Percentiles rank a stretch among this genome's conserved stretches.
Evolutionary conservation across 1,140 invertebrate genomes (phyloP).

Genomic region (Psix sp.): DNA sequence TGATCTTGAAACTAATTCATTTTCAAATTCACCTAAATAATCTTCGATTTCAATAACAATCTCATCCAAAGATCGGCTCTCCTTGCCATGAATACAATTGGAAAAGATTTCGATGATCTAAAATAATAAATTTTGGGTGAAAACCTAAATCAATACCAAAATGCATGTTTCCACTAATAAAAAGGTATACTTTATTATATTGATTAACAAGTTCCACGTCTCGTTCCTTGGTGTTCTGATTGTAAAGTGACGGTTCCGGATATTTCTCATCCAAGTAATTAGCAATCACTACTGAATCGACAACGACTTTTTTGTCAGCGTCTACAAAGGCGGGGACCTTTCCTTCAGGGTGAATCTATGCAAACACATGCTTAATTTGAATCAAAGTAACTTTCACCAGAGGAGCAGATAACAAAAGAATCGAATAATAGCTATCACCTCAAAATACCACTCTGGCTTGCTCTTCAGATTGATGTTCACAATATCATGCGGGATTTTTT

Average conservation of each 20-base stretch:
- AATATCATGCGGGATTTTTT: constrained; percentile 77
- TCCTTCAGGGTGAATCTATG: constrained; percentile 78
- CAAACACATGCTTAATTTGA: constrained; percentile 5
- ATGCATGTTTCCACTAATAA: constrained; percentile 3
- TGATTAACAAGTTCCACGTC: constrained; percentile 77
- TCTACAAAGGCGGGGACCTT: constrained; percentile 79
- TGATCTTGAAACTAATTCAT: constrained; percentile 62
- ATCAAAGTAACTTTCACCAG: constrained; percentile 1
- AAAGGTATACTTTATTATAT: constrained; percentile 67
- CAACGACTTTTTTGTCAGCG: constrained; percentile 70
- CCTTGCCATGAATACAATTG: constrained; percentile 61
- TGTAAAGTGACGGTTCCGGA: constrained; percentile 73
- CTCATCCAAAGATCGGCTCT: constrained; percentile 59
- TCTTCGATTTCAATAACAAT: constrained; percentile 60
- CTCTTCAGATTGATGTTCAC: constrained; percentile 80
- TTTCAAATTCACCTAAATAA: constrained; percentile 63
- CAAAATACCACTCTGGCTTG: constrained; percentile 81
- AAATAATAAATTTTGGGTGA: constrained; percentile 3
- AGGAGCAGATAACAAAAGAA: too few relatives aligned
- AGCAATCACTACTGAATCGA: constrained; percentile 77
- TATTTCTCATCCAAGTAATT: constrained; percentile 80
- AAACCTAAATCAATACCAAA: too few relatives aligned
- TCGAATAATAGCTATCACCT: constrained; percentile 52
- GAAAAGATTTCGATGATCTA: constrained; percentile 62
- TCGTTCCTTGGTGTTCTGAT: constrained; percentile 72